Evolutionary conservation across 2,888 invertebrate species (phyloP).

Genomic region (Atrina japonica): DNA sequence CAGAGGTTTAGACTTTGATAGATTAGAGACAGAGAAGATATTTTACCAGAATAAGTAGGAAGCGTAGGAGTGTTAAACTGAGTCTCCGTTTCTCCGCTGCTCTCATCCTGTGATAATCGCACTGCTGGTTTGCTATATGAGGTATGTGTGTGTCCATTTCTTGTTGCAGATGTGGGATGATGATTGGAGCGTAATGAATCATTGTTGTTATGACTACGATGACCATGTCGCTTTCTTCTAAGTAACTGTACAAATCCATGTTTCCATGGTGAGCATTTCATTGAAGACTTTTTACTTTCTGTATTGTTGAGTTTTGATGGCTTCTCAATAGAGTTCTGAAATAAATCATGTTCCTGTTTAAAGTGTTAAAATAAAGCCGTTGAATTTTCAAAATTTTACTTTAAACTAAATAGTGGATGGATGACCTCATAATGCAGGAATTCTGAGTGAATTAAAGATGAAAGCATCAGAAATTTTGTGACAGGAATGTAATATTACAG

Average conservation of each 20-base stretch:
- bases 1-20: no score
- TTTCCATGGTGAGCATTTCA: constrained; percentile 68
- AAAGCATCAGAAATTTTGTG: no score
- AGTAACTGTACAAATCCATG: constrained; percentile 73
- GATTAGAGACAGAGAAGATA: no score
- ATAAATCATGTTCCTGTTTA: no score
- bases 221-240: constrained; percentile 62
- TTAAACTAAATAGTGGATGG: no score
- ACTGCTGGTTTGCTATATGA: constrained; percentile 47
- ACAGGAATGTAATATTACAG: no score
- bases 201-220: constrained; percentile 65
- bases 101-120: constrained; percentile 36
- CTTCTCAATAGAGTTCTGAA: constrained; percentile 62
- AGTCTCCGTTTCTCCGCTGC: constrained; percentile 39
- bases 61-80: constrained; percentile 31
- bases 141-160: constrained; percentile 59
- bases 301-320: constrained; percentile 53
- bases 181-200: constrained; percentile 63
- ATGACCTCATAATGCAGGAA: no score
- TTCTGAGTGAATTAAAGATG: no score
- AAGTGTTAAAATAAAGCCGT: no score
- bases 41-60: constrained; percentile 38
- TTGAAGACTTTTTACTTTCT: constrained; percentile 58
- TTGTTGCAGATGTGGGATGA: constrained; percentile 46
- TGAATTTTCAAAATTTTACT: no score